Conservation (phyloP, 2,797 vertebrate genomes). For the Vespertilio murinus region DNA sequence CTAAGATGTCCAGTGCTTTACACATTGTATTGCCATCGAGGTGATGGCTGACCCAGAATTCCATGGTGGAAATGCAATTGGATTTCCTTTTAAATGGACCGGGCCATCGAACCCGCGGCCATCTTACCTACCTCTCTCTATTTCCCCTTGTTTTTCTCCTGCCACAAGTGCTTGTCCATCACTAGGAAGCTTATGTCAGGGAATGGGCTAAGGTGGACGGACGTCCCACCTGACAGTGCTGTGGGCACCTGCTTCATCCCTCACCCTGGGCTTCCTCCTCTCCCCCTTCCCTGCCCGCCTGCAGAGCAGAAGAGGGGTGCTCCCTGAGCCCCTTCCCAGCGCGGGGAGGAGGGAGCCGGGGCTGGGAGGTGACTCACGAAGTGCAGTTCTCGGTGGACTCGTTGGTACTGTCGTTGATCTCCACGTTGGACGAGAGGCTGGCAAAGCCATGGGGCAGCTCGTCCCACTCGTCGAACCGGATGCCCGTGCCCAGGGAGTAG, state of each 20-base stretch:
- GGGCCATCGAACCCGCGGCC: neutral
- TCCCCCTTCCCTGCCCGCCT: neutral
- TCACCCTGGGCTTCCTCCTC: neutral
- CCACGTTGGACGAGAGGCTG: conserved; percentile 86
- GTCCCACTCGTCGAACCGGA: conserved; percentile 96
- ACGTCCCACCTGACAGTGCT: neutral
- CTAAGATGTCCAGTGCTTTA: neutral
- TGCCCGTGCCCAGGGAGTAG: conserved; percentile 94
- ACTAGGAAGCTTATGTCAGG: neutral
- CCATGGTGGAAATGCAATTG: neutral
- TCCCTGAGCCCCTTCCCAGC: neutral
- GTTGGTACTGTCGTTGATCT: conserved; percentile 67
- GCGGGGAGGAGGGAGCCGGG: too few relatives aligned
- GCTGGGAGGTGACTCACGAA: conserved; percentile 83
- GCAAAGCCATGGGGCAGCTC: conserved; percentile 91
- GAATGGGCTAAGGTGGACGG: neutral
- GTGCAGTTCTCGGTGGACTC: conserved; percentile 87
- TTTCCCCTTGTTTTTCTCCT: neutral
- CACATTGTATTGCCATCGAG: neutral
- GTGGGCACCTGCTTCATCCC: neutral
- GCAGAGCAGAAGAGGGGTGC: neutral
- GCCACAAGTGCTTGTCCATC: neutral
- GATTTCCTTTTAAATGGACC: neutral
- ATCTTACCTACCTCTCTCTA: neutral
- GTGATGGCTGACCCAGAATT: neutral